A percentile compares a stretch with the other conserved stretches of the same genome.
Conservation (phyloP, 2,797 vertebrate species). For the Hybognathus amarus region DNA sequence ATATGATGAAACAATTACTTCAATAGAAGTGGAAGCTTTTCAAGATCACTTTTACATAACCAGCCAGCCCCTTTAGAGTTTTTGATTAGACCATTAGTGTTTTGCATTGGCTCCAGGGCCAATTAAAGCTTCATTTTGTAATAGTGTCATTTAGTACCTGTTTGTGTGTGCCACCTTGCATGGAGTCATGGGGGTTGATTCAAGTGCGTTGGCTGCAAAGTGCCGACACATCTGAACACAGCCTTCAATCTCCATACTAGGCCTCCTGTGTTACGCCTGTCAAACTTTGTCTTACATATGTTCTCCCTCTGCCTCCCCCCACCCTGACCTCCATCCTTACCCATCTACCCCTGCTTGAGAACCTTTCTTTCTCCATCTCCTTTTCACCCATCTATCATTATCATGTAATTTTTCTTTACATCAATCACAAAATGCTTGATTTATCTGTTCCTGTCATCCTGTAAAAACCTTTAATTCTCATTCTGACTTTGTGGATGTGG, state of each 20-base stretch:
- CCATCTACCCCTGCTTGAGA: conserved; percentile 8
- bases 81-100: conserved; percentile 24
- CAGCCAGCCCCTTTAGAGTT: conserved; percentile 1
- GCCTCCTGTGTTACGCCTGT: conserved; percentile 59
- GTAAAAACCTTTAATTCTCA: conserved; percentile 7
- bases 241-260: conserved; percentile 41
- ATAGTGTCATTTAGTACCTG: conserved; percentile 37
- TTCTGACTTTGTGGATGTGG: background rate
- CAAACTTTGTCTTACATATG: conserved; percentile 63
- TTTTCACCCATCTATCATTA: background rate
- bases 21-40: background rate
- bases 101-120: conserved; percentile 17
- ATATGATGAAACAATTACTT: conserved; percentile 14
- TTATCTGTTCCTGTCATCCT: conserved; percentile 9
- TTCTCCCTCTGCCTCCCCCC: conserved; percentile 52
- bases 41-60: conserved; percentile 19
- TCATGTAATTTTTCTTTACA: background rate
- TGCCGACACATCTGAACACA: conserved; percentile 23
- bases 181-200: conserved; percentile 44
- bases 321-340: conserved; percentile 17
- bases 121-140: conserved; percentile 12
- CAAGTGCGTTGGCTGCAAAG: conserved; percentile 1
- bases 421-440: conserved; percentile 2
- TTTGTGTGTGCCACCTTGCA: conserved; percentile 48
- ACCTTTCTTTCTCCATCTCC: background rate